Conservation (phyloP, 2,888 invertebrate species). For the Agriotes lineatus region DNA sequence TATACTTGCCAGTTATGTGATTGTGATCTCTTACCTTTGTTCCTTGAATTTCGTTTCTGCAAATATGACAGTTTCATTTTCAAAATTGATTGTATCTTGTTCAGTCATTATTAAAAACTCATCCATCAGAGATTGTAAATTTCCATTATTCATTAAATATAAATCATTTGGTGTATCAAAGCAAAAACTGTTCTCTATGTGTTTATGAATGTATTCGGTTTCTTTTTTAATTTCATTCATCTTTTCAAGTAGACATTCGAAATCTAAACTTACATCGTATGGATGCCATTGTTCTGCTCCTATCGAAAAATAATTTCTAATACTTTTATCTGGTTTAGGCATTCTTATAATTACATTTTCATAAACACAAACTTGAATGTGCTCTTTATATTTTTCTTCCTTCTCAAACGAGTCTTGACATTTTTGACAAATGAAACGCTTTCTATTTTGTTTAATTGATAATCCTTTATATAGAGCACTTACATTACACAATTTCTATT, state of each 20-base stretch:
- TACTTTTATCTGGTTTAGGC: background rate
- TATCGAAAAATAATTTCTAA: constrained; percentile 5
- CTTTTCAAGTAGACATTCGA: constrained; percentile 2
- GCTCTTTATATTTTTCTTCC: background rate
- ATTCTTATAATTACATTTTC: constrained; percentile 2
- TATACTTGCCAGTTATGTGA: background rate
- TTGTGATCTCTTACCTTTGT: constrained; percentile 2
- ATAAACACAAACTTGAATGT: constrained; percentile 9
- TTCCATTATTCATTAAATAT: constrained; percentile 1
- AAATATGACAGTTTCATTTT: constrained; percentile 11
- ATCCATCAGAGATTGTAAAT: constrained; percentile 3
- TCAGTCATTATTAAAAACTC: constrained; percentile 7
- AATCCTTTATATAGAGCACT: background rate
- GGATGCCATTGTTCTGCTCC: constrained; percentile 1
- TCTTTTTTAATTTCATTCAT: constrained; percentile 5
- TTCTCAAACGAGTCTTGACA: background rate
- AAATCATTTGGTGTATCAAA: constrained; percentile 7
- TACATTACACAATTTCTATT: too few relatives aligned
- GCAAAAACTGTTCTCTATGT: background rate
- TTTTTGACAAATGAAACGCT: constrained; percentile 4
- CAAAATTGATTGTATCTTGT: background rate
- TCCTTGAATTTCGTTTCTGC: background rate
- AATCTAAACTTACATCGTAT: constrained; percentile 9
- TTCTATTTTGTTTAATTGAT: constrained; percentile 5
- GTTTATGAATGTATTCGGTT: constrained; percentile 9